Evolutionary conservation across 2,113 vertebrate genomes (phyloP), one percentile per base, ranked within the genome.

Genomic region (Peromyscus polionotus): DNA sequence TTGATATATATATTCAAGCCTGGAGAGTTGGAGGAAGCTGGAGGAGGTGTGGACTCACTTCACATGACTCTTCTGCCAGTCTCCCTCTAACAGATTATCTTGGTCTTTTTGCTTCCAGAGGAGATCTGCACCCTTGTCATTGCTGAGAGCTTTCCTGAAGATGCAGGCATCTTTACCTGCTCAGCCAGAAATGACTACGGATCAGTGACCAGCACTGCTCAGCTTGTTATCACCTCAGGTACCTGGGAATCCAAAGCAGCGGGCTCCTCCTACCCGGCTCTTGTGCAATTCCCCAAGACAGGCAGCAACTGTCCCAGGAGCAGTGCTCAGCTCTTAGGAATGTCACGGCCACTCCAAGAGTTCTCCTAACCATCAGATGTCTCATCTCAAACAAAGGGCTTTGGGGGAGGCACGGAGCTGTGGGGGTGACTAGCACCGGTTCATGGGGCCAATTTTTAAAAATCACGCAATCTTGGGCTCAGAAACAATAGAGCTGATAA

Each of bases 41-140:
- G 79, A 31, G 39, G 42, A 51, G 19, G 42, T 24, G 16, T 13
- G 36, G 63, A 8, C 31, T 89, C 75, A 70, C 22, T 26, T 61
- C n/a, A 26, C 22, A 26, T 10, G 20, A 24, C 17, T 54, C 24
- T 28, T 42, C 72, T 73, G 70, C n/a, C 36, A 14, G 13, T 28
- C 42, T 59, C 22, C 1, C 22, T 45, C 63, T 95, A 54, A 76
- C 48, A 65, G 3, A 63, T 92, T 42, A 7, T 84, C 95, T 70
- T 42, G 61, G 81, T 95, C 68, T 97, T 0, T 97, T 96, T 97
- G 24, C 96, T 98, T 98, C 54, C 94, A 99, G 99, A 99, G 98
- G 99, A 99, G 99, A 99, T 99, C 98, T 99, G 99, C 96, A 99
- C 99, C 12, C 98, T 99, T 42, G 99, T 99, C 94, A 99, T 99